Evolutionary conservation across 2,888 invertebrate species (phyloP).

Genomic region (Oscheius myriophilus): DNA sequence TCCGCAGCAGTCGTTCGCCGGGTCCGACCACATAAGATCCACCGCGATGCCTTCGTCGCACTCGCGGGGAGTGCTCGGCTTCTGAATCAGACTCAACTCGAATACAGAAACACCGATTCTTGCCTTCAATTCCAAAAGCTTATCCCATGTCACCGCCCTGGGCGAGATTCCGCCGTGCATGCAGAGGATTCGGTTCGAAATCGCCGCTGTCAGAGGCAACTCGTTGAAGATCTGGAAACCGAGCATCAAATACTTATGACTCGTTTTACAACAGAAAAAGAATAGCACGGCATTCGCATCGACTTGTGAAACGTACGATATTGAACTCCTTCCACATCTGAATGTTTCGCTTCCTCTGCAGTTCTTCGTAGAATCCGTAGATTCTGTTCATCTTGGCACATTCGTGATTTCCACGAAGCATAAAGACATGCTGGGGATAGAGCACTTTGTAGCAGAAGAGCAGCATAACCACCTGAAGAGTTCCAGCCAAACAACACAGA

Average conservation of each 20-base stretch:
- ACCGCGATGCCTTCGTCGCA: conserved; percentile 21
- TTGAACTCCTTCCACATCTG: conserved; percentile 59
- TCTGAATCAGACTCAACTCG: conserved; percentile 40
- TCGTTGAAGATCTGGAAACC: conserved; percentile 48
- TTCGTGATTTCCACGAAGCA: conserved; percentile 66
- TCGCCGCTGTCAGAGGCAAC: conserved; percentile 55
- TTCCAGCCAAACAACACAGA: neutral
- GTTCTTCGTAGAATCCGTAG: conserved; percentile 56
- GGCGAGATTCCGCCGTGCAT: conserved; percentile 36
- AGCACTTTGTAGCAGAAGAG: conserved; percentile 61
- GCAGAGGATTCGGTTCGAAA: conserved; percentile 20
- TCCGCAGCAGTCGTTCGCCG: neutral
- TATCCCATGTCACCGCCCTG: conserved; percentile 49
- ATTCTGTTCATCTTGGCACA: conserved; percentile 49
- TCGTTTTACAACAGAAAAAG: too few relatives aligned
- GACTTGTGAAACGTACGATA: conserved; percentile 2
- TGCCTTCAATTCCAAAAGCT: conserved; percentile 44
- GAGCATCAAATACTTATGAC: neutral
- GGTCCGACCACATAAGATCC: conserved; percentile 56
- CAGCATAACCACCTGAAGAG: conserved; percentile 47
- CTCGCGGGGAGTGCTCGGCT: conserved; percentile 48
- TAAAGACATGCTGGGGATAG: conserved; percentile 46
- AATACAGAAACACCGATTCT: neutral
- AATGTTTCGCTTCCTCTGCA: conserved; percentile 41
- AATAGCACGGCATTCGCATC: too few relatives aligned